Percentiles rank a stretch among this genome's conserved stretches.
Evolutionary conservation across 2,797 vertebrate genomes (phyloP).

Genomic region (Dallia pectoralis): DNA sequence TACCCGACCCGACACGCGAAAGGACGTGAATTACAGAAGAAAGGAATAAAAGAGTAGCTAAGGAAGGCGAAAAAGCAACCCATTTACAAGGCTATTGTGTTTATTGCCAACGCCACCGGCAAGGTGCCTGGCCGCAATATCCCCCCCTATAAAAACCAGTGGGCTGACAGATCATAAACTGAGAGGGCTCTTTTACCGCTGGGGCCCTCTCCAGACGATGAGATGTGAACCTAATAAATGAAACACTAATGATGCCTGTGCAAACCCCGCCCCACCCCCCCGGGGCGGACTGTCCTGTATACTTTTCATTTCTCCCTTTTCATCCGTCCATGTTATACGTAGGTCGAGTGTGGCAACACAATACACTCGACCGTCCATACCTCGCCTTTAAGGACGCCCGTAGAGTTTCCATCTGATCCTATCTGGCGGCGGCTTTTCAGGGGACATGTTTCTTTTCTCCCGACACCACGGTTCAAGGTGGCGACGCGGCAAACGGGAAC

Average conservation of each 20-base stretch:
- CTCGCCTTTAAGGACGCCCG: not conserved
- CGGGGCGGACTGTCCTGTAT: not conserved
- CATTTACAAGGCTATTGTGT: not conserved
- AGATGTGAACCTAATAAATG: slow-evolving; percentile 25
- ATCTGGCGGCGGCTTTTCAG: not conserved
- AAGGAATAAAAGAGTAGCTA: not conserved
- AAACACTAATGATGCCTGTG: slow-evolving; percentile 22
- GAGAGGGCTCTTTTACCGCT: not conserved
- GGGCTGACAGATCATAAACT: slow-evolving; percentile 16
- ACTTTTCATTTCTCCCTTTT: not conserved
- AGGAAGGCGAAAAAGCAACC: too few species aligned
- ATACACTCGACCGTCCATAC: not conserved
- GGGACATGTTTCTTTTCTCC: not conserved
- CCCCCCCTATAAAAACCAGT: not conserved
- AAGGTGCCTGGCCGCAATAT: slow-evolving; percentile 5
- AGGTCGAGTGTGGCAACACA: not conserved
- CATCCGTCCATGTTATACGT: not conserved
- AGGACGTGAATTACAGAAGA: not conserved
- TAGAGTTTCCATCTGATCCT: not conserved
- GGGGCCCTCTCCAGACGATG: slow-evolving; percentile 5
- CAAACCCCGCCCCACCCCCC: too few species aligned
- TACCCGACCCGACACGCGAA: too few species aligned
- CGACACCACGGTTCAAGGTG: not conserved
- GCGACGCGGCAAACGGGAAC: not conserved
- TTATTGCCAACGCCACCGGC: not conserved